phyloP scores from a whole-genome alignment of 1,140 invertebrate species.

The Camponotus vicinus region DNA sequence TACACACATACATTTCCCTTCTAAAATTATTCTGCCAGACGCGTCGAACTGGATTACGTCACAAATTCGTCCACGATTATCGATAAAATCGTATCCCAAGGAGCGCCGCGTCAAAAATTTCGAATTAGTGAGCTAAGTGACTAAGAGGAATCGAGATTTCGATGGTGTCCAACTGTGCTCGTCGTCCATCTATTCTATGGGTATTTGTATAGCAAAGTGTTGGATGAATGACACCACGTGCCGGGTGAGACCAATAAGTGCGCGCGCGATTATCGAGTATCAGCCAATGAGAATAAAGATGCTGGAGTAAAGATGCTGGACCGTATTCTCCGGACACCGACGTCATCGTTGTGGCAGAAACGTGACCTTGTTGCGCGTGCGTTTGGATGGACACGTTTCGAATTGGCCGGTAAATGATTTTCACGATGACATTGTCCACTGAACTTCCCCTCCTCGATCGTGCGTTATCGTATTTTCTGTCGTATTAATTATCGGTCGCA shows the following conservation, averaged over 20 bases:
- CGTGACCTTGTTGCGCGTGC: conserved; percentile 63
- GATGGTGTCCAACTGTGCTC: conserved; percentile 47
- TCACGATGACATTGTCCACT: background rate
- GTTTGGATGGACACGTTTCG: conserved; percentile 35
- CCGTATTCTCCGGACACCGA: conserved; percentile 61
- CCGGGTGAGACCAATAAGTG: conserved; percentile 69
- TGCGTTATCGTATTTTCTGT: conserved; percentile 11
- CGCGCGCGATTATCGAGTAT: conserved; percentile 46
- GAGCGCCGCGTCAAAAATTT: background rate
- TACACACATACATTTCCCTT: background rate
- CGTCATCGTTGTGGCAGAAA: conserved; percentile 43
- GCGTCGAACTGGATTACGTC: conserved; percentile 5
- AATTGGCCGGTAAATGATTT: conserved; percentile 66
- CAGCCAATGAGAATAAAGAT: conserved; percentile 66
- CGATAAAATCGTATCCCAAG: background rate
- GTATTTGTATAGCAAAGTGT: conserved; percentile 32
- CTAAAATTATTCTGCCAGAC: background rate
- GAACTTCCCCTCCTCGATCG: background rate
- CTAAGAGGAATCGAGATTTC: background rate
- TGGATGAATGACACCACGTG: conserved; percentile 68
- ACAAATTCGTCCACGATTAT: conserved; percentile 17
- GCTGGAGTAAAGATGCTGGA: conserved; percentile 66
- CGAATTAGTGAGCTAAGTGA: conserved; percentile 27
- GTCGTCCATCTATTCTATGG: conserved; percentile 32
- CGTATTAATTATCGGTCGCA: background rate